Evolutionary conservation across 2,113 vertebrate species (phyloP).

Genomic region (Hypocryptadius cinnamomeus): DNA sequence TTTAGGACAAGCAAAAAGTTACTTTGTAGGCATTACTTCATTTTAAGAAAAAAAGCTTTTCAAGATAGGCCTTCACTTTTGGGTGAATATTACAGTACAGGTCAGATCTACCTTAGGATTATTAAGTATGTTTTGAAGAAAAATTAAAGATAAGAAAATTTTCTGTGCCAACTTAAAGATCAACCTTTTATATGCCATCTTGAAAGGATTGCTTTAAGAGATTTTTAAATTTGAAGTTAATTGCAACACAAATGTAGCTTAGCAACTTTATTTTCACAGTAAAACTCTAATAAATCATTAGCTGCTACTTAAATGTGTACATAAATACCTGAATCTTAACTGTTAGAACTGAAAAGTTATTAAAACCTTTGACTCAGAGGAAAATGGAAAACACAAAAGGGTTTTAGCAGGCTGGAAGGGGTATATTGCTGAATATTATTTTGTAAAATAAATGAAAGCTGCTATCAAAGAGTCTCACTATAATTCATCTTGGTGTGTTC

Average conservation of each 20-base stretch:
- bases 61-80: neutral
- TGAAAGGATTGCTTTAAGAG: neutral
- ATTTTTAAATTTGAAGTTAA: neutral
- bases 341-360: neutral
- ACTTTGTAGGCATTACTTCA: neutral
- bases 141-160: neutral
- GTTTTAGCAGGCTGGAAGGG: neutral
- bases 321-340: neutral
- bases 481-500: neutral
- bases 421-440: neutral
- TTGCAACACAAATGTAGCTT: neutral
- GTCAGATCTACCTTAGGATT: neutral
- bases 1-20: neutral
- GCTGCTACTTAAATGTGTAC: accelerated
- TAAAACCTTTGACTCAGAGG: neutral
- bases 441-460: neutral
- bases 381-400: neutral
- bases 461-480: neutral
- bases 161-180: neutral
- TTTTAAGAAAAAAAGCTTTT: neutral
- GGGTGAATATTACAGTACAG: neutral
- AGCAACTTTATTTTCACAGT: neutral
- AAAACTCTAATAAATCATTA: neutral
- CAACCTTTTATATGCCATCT: neutral
- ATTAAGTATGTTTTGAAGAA: neutral